phyloP scores from a whole-genome alignment of 2,113 vertebrate genomes.

The Pterocles gutturalis region DNA sequence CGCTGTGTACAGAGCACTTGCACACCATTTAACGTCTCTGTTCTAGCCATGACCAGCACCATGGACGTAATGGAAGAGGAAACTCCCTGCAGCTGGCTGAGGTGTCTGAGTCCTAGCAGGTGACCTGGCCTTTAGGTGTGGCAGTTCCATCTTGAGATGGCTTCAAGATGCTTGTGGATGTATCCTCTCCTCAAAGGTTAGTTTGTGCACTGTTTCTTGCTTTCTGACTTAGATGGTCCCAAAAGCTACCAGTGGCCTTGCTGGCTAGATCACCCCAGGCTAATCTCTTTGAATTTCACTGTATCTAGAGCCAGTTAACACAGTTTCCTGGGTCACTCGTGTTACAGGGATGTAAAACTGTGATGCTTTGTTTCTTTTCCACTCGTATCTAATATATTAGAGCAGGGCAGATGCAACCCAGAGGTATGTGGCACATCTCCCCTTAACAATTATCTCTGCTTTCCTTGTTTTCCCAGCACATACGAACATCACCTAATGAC shows the following conservation, averaged over 20 bases:
- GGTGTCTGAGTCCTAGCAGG: background rate
- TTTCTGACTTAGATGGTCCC: background rate
- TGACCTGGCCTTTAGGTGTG: background rate
- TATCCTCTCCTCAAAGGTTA: background rate
- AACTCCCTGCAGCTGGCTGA: background rate
- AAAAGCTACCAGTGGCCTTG: background rate
- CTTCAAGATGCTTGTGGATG: background rate
- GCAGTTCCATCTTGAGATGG: background rate
- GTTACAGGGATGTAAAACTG: background rate
- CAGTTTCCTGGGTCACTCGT: background rate
- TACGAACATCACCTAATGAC: background rate
- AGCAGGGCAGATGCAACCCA: background rate
- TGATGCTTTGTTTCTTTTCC: background rate
- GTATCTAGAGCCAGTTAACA: background rate
- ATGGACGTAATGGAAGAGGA: background rate
- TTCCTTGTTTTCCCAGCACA: background rate
- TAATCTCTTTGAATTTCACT: background rate
- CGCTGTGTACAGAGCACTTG: accelerated
- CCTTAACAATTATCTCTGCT: background rate
- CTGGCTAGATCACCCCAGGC: background rate
- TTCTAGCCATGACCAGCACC: background rate
- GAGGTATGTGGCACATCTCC: background rate
- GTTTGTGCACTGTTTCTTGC: background rate
- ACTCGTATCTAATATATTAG: background rate
- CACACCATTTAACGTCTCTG: accelerated